Evolutionary conservation across 2,113 vertebrate species (phyloP).

Genomic region (Notechis scutatus): DNA sequence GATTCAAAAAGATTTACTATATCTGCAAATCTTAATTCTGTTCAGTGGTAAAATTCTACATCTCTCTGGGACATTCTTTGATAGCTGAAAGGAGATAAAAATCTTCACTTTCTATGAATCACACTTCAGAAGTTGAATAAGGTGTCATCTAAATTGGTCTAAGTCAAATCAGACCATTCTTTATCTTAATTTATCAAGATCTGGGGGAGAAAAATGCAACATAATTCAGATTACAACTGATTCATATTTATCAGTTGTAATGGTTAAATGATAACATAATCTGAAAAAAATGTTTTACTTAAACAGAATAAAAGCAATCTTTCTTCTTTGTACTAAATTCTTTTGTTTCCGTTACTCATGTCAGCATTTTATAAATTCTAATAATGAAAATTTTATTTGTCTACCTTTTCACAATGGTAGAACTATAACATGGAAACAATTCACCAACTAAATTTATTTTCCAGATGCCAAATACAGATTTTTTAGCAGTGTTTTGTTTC

Average conservation of each 20-base stretch:
- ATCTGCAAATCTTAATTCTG: background rate
- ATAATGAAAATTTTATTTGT: constrained; percentile 70
- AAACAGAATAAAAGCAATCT: constrained; percentile 51
- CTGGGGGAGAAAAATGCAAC: background rate
- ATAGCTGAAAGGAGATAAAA: background rate
- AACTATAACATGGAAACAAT: constrained; percentile 64
- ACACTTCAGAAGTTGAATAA: background rate
- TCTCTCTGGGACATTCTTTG: background rate
- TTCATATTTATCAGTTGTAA: constrained; percentile 52
- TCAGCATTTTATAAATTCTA: constrained; percentile 73
- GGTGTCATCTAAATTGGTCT: background rate
- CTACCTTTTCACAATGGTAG: constrained; percentile 64
- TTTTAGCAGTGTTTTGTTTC: constrained; percentile 31
- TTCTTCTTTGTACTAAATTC: constrained; percentile 53
- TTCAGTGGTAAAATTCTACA: background rate
- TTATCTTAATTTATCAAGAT: background rate
- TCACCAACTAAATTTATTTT: constrained; percentile 51
- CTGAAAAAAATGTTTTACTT: constrained; percentile 65
- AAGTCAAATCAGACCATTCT: background rate
- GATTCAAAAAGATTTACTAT: background rate
- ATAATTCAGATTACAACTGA: constrained; percentile 24
- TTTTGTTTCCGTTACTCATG: constrained; percentile 67
- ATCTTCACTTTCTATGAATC: background rate
- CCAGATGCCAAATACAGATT: constrained; percentile 45
- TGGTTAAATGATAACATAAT: constrained; percentile 60